Conservation (phyloP, 2,888 invertebrate genomes). For the Maniola hyperantus region DNA sequence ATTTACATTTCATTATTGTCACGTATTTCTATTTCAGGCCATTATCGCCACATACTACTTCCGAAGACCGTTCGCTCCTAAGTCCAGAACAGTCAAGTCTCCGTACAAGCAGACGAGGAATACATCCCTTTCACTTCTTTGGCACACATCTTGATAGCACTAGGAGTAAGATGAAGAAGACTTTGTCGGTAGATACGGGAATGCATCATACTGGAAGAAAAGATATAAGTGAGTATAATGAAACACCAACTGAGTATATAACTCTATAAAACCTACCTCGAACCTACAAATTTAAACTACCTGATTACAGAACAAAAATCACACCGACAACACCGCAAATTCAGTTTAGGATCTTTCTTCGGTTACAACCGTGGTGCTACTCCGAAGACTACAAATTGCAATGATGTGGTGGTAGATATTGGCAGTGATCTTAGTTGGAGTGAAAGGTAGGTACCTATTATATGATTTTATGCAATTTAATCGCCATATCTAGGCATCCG, state of each 20-base stretch:
- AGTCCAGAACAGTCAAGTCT: conserved; percentile 74
- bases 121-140: conserved; percentile 74
- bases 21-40: conserved; percentile 52
- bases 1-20: not conserved
- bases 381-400: conserved; percentile 55
- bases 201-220: conserved; percentile 77
- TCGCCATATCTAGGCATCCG: not conserved
- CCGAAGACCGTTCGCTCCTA: conserved; percentile 74
- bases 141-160: conserved; percentile 73
- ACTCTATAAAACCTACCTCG: too few species aligned
- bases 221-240: conserved; percentile 17
- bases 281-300: not conserved
- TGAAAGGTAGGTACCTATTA: conserved; percentile 66
- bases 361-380: conserved; percentile 63
- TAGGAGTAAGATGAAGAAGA: conserved; percentile 77
- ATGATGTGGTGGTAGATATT: conserved; percentile 73
- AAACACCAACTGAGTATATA: not conserved
- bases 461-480: not conserved
- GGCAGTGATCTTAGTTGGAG: conserved; percentile 77
- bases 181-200: conserved; percentile 76
- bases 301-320: conserved; percentile 42
- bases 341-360: conserved; percentile 76
- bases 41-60: conserved; percentile 72
- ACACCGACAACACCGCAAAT: conserved; percentile 71
- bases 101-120: conserved; percentile 57